Percentiles rank a stretch among this genome's conserved stretches.
phyloP scores from a whole-genome alignment of 2,113 vertebrate species.

The Carassius auratus region DNA sequence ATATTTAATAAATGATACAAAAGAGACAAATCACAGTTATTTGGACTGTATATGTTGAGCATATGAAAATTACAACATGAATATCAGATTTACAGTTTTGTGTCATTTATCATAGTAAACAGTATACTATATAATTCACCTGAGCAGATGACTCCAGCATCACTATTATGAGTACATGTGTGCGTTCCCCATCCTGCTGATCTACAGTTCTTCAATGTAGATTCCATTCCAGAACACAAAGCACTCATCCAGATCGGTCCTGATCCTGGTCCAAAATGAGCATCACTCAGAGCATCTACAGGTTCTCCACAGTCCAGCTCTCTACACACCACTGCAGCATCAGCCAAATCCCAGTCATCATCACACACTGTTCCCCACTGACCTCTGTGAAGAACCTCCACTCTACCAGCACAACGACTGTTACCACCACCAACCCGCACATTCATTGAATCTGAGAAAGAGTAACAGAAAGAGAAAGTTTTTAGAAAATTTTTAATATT shows the following conservation, averaged over 20 bases:
- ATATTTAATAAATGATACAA: not conserved
- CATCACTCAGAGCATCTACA: not conserved
- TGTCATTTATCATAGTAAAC: no score
- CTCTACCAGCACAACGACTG: no score
- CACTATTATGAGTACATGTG: not conserved
- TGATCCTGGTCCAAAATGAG: not conserved
- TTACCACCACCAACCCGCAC: no score
- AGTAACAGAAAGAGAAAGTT: no score
- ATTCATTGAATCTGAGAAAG: no score
- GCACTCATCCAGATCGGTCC: no score
- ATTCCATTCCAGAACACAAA: not conserved
- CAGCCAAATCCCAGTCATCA: not conserved
- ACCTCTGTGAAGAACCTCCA: no score
- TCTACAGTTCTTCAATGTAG: not conserved
- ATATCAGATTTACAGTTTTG: no score
- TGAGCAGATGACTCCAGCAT: slow-evolving; percentile 1
- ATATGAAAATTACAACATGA: not conserved
- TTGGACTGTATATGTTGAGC: not conserved
- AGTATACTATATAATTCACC: no score
- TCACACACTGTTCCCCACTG: no score
- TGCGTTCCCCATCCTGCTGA: no score
- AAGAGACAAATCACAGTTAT: not conserved
- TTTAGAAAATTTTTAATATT: no score
- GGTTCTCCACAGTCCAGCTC: not conserved
- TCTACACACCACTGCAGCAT: not conserved